These are phyloP conservation scores for Brachylomia viminalis DNA, from an alignment of 2,888 invertebrate species.

Conservation along the genomic window DNA sequence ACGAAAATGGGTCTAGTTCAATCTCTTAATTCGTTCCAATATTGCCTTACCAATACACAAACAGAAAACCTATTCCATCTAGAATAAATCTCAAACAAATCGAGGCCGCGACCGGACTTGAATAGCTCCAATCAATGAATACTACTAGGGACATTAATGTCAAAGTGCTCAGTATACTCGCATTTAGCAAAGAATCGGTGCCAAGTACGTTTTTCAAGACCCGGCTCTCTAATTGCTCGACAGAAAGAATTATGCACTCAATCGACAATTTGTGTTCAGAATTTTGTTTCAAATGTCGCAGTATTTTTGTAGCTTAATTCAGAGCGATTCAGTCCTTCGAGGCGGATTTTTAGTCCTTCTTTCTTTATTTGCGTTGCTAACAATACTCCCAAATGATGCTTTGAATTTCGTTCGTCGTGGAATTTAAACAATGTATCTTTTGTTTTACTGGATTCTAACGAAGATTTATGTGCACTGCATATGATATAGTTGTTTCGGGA, in stretches of 20 bases:
- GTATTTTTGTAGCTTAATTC: slow-evolving; percentile 59
- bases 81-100: slow-evolving; percentile 41
- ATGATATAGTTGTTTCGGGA: slow-evolving; percentile 18
- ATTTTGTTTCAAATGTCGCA: slow-evolving; percentile 39
- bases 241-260: slow-evolving; percentile 65
- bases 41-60: slow-evolving; percentile 14
- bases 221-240: slow-evolving; percentile 60
- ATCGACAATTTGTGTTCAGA: slow-evolving; percentile 52
- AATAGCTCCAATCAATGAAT: slow-evolving; percentile 60
- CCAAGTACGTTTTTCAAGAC: slow-evolving; percentile 60
- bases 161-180: slow-evolving; percentile 49
- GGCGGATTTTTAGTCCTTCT: slow-evolving; percentile 46
- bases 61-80: slow-evolving; percentile 25
- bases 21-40: slow-evolving; percentile 23
- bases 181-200: slow-evolving; percentile 54
- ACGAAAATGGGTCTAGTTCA: slow-evolving; percentile 6
- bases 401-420: slow-evolving; percentile 46
- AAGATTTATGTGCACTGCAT: slow-evolving; percentile 44
- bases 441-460: slow-evolving; percentile 41
- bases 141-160: slow-evolving; percentile 57
- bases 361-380: slow-evolving; percentile 51
- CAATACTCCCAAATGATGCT: slow-evolving; percentile 61
- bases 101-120: slow-evolving; percentile 38
- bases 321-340: slow-evolving; percentile 49
- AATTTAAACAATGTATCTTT: slow-evolving; percentile 48